Base-by-base conservation (phyloP, 2,888 invertebrate genomes). In the Rhaphigaster nebulosa region DNA sequence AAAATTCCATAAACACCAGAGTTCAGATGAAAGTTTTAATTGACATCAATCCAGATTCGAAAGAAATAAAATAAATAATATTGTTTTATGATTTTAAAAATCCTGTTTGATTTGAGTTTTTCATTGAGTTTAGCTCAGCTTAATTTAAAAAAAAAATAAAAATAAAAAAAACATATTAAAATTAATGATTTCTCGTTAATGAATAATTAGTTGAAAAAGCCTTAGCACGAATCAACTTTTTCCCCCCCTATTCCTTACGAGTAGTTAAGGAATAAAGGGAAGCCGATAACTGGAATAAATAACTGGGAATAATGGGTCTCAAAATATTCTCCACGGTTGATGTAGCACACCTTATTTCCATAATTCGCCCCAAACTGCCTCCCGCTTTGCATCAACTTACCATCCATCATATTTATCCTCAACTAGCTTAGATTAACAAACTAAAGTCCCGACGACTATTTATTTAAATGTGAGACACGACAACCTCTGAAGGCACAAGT, bases 301-400 rank as follows among this genome's bases (percentile, higher is more conserved):
- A 6, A 6, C 34, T 38, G 3, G 70, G 23, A 76, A 76, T 76
- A 38, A 76, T 38, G 20, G 70, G 38, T 12, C 70, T 76, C 6
- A 38, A 76, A 38, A 38, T 29, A 38, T 38, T 38, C 70, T 38
- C 38, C 38, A 8, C 20, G 15, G 70, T 76, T 29, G 70, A 76
- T 76, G 38, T 76, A 76, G 38, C 70, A 76, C 34, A 20, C 34
- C 70, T 76, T 76, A 76, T 76, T 76, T 38, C 15, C 70, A 76
- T 76, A 76, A 76, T 76, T 76, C 70, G 20, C 70, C 70, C 38
- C 20, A 76, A 76, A 76, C 34, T 38, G 70, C 70, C 38, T 4
- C 5, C 29, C 65, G 29, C 29, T 76, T 76, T 76, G 70, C 70
- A 76, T 76, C 6, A 20, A 76, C 23, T 76, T 38, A 76, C 2